Percentiles rank a stretch among this genome's conserved stretches.
phyloP scores from a whole-genome alignment of 2,113 vertebrate species.

The Xiphophorus hellerii region DNA sequence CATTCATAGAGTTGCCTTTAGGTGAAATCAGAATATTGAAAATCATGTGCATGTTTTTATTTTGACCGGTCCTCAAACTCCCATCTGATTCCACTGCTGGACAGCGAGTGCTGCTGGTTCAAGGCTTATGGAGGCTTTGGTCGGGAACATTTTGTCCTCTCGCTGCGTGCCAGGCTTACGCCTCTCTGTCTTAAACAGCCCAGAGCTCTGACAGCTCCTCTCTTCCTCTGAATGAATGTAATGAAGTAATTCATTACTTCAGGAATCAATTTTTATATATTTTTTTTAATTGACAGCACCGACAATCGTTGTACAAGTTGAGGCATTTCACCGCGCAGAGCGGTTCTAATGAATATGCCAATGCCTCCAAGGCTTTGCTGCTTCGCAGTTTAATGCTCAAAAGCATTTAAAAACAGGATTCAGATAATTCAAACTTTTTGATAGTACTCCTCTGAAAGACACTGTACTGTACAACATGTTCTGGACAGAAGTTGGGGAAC shows the following conservation, averaged over 20 bases:
- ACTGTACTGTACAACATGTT: constrained; percentile 30
- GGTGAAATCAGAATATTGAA: background rate
- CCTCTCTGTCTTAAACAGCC: constrained; percentile 46
- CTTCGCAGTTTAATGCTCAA: background rate
- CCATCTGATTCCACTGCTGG: constrained; percentile 12
- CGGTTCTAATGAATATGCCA: background rate
- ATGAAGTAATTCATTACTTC: background rate
- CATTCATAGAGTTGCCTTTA: background rate
- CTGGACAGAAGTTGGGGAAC: constrained; percentile 5
- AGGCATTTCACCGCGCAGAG: constrained; percentile 19
- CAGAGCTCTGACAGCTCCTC: constrained; percentile 16
- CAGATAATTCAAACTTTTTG: background rate
- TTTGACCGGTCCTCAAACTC: background rate
- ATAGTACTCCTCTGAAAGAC: constrained; percentile 18
- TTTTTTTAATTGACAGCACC: constrained; percentile 1
- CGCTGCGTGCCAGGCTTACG: constrained; percentile 42
- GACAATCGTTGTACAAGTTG: constrained; percentile 17
- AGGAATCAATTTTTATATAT: constrained; percentile 9
- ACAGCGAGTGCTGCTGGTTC: constrained; percentile 45
- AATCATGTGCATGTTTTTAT: too few relatives aligned
- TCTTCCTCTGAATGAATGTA: background rate
- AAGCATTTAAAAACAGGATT: background rate
- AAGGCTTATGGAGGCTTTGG: constrained; percentile 43
- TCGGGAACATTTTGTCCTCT: constrained; percentile 74
- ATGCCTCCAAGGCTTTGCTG: constrained; percentile 3